Base-by-base conservation (phyloP, 2,797 vertebrate genomes). In the Nannoperca australis region DNA sequence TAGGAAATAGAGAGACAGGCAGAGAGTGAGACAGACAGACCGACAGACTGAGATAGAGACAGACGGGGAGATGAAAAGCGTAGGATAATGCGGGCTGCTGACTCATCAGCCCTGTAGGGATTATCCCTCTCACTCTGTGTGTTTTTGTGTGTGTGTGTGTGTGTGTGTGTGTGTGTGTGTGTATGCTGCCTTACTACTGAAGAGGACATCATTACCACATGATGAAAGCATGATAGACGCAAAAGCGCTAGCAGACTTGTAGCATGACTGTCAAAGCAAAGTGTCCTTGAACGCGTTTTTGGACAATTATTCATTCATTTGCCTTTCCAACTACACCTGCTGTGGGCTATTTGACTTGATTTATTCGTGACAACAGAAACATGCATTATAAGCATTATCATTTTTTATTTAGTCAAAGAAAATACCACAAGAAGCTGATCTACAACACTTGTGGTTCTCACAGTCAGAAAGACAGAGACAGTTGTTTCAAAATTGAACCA, bases 71-170 rank as follows among this genome's bases (percentile, higher is more conserved):
- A 88, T 82, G 79, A 80, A 78, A 81, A 72, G 86, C 49, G 74
- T 84, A 76, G 86, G 91, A 79, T 79, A 81, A 85, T 85, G 87
- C 80, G 82, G 82, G 85, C 80, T 85, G 82, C 89, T 93, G 92
- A 93, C 87, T 94, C 91, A 93, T 92, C 87, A 90, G 53, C 70
- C 86, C 79, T 81, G 54, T 24, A 75, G 86, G 85, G 85, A 78
- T 91, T 88, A 91, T 91, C 79, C 76, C 70, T 83, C 73, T 79
- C 73, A 65, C 67, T 63, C 3, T 58, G 64, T 44, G 27, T 51
- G 50, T 64, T 51, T 44, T 14, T 44, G 4, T 36, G 36, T 36
- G 4, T 36, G 4, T 36, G 36, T 38, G 55, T 82, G 20, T 63
- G 11, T 63, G 13, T 53, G 30, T 45, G 9, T 78, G 42, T 64